phyloP scores from a whole-genome alignment of 2,113 vertebrate species.

The Pungitius pungitius region DNA sequence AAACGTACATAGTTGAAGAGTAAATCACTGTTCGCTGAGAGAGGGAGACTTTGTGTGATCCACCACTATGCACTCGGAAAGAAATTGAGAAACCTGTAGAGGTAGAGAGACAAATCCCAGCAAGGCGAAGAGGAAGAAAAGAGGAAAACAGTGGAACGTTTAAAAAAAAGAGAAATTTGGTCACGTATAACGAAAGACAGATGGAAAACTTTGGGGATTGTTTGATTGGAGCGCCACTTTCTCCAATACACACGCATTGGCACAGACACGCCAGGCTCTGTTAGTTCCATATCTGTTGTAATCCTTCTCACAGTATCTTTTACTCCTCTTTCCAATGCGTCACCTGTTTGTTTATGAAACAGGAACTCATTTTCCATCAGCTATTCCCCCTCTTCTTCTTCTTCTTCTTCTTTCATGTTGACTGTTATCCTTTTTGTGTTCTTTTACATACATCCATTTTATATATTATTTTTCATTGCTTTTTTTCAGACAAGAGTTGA shows the following conservation, averaged over 20 bases:
- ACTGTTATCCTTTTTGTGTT: not conserved
- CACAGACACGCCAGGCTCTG: not conserved
- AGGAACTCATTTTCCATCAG: not conserved
- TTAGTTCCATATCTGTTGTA: not conserved
- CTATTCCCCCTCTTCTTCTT: not conserved
- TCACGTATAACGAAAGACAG: constrained; percentile 45
- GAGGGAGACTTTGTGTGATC: constrained; percentile 4
- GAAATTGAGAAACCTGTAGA: not conserved
- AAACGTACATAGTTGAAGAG: constrained; percentile 31
- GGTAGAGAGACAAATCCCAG: constrained; percentile 15
- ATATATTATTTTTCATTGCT: too few relatives aligned
- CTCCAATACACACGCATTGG: not conserved
- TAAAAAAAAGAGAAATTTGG: constrained; percentile 24
- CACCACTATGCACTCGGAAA: constrained; percentile 1
- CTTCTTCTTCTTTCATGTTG: not conserved
- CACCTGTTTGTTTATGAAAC: not conserved
- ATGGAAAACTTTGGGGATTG: constrained; percentile 21
- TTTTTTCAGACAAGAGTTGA: not conserved
- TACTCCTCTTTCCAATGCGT: not conserved
- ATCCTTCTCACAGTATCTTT: not conserved
- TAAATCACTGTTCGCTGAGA: constrained; percentile 40
- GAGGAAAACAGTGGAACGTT: not conserved
- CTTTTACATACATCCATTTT: too few relatives aligned
- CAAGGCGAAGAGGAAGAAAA: constrained; percentile 1
- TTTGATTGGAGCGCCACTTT: not conserved